phyloP scores from a whole-genome alignment of 2,888 invertebrate genomes.

The Hetaerina titia region DNA sequence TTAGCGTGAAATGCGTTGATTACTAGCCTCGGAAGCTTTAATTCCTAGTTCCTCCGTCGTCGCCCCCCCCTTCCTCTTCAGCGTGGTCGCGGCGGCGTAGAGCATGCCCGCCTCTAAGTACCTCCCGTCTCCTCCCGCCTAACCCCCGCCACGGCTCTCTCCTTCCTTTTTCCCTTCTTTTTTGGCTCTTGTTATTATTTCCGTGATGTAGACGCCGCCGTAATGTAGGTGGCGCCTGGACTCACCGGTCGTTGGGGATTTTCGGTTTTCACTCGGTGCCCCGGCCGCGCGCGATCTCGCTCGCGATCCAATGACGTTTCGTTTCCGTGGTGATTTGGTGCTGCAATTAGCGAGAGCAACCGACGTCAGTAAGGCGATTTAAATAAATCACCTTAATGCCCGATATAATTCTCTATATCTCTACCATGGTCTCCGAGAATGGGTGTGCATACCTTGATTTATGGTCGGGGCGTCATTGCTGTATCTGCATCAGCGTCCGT shows the following conservation, averaged over 20 bases:
- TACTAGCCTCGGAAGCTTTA: background rate
- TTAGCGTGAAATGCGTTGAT: constrained; percentile 39
- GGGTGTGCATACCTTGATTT: constrained; percentile 30
- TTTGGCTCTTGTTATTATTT: background rate
- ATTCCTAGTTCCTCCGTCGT: background rate
- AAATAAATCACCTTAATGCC: constrained; percentile 54
- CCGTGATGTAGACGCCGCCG: constrained; percentile 30
- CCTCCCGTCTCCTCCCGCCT: background rate
- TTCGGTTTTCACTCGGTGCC: background rate
- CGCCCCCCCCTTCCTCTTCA: background rate
- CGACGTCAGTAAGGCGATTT: constrained; percentile 50
- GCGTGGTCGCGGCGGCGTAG: background rate
- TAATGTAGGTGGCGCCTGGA: background rate
- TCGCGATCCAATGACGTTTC: constrained; percentile 49
- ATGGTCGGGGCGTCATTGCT: constrained; percentile 34
- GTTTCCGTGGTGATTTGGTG: constrained; percentile 58
- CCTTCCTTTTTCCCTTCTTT: background rate
- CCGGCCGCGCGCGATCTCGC: background rate
- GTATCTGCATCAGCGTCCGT: constrained; percentile 25
- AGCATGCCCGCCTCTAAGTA: background rate
- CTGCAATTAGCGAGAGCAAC: constrained; percentile 57
- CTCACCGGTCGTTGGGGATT: background rate
- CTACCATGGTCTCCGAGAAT: constrained; percentile 21
- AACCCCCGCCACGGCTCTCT: background rate
- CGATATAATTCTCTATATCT: constrained; percentile 45